Base-by-base conservation (phyloP, 1,140 invertebrate species). In the Ditylenchus dipsaci region DNA sequence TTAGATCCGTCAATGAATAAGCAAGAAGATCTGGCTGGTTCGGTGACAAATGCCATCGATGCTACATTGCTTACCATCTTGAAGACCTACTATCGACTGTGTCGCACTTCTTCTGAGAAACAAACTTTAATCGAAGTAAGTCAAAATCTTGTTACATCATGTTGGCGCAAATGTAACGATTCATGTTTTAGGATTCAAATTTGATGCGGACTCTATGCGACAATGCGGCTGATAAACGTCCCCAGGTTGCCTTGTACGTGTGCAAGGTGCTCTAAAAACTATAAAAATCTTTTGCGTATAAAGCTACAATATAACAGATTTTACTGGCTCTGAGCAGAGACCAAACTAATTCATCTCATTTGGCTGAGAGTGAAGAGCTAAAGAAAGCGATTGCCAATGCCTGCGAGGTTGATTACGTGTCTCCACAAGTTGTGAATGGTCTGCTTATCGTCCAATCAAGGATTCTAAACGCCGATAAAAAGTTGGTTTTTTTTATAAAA, bases 51-150 rank as follows among this genome's bases (percentile, higher is more conserved):
- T 53, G 49, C 49, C n/a, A 53, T 53, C 23, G 49, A 53, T 53
- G 23, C n/a, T 26, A 61, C 59, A 5, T 30, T 61, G 19, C 19
- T 43, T 19, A 30, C n/a, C 3, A 43, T 61, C 3, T 43, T 61
- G 27, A 61, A 61, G 29, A 61, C 29, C 59, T 61, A 61, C 29
- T 61, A 61, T 29, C 59, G 38, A 61, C 8, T 61, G 38, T 61
- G 19, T 61, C 59, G 59, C n/a, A 13, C 59, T n/a, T 30, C 19
- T 26, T 7, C 5, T 21, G 59, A 61, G 27, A 19, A 43, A 27
- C 19, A n/a, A 13, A n/a, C 19, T 5, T 61, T 61, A 3, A 21
- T 29, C 27, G n/a, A 27, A 29, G 59, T 43, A 26, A 30, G 59
- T 13, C 15, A 19, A 53, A 21, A 21, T 1, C n/a, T n/a, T n/a